phyloP scores from a whole-genome alignment of 2,797 vertebrate species.

The Mormyrops boulengeri region DNA sequence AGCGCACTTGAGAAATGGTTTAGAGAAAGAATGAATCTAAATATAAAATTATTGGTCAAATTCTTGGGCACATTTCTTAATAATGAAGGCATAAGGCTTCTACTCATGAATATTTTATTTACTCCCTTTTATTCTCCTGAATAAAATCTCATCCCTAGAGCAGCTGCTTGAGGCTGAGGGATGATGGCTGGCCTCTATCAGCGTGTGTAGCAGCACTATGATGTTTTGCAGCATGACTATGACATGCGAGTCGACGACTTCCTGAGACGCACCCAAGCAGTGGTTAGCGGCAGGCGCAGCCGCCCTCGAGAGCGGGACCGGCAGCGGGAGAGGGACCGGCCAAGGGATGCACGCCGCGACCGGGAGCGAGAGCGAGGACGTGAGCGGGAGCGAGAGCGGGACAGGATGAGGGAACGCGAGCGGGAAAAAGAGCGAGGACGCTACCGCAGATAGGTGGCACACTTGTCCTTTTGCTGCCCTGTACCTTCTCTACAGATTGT shows the following conservation, averaged over 20 bases:
- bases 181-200: background rate
- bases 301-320: constrained; percentile 74
- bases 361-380: constrained; percentile 72
- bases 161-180: background rate
- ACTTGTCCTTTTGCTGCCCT: constrained; percentile 45
- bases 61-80: background rate
- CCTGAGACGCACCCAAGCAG: constrained; percentile 88
- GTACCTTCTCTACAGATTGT: constrained; percentile 32
- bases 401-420: constrained; percentile 79
- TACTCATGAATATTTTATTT: background rate
- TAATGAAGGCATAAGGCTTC: background rate
- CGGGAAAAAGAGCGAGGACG: constrained; percentile 79
- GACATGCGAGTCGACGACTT: constrained; percentile 98
- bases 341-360: constrained; percentile 67
- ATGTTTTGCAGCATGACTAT: constrained; percentile 80
- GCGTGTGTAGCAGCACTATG: background rate
- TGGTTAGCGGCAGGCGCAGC: constrained; percentile 84
- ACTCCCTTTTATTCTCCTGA: background rate
- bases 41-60: background rate
- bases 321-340: constrained; percentile 73
- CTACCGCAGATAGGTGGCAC: constrained; percentile 78
- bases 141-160: background rate
- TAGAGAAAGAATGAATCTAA: background rate
- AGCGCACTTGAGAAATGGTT: background rate
- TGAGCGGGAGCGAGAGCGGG: constrained; percentile 73